A percentile compares a stretch with the other conserved stretches of the same genome.
Evolutionary conservation across 2,797 vertebrate genomes (phyloP).

Genomic region (Alosa sapidissima): DNA sequence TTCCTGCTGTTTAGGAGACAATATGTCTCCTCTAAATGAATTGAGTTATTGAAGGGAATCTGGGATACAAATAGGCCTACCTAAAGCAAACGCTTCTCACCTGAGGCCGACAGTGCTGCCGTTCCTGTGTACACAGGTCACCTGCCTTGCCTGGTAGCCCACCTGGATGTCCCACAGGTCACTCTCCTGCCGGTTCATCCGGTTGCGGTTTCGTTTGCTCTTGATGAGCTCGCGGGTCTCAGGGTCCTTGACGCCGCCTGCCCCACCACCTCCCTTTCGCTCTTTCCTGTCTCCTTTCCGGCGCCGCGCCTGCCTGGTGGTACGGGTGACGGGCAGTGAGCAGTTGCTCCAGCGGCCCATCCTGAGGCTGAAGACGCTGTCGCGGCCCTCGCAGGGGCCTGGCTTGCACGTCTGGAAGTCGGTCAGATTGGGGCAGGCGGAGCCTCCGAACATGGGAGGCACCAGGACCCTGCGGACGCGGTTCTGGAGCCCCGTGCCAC

Average conservation of each 20-base stretch:
- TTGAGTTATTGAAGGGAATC: not conserved
- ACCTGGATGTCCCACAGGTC: constrained; percentile 95
- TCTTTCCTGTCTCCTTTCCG: constrained; percentile 73
- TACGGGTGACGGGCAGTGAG: constrained; percentile 71
- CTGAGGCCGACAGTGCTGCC: constrained; percentile 81
- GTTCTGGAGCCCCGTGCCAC: constrained; percentile 87
- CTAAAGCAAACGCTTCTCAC: constrained; percentile 69
- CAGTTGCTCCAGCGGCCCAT: constrained; percentile 87
- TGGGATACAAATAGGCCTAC: not conserved
- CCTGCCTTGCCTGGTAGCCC: constrained; percentile 89
- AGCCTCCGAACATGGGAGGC: constrained; percentile 86
- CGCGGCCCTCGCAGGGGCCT: constrained; percentile 76
- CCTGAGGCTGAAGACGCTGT: constrained; percentile 83
- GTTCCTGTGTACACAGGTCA: constrained; percentile 87
- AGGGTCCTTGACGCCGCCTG: constrained; percentile 79
- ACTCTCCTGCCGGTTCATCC: constrained; percentile 90
- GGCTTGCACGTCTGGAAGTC: constrained; percentile 90
- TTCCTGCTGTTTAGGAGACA: not conserved
- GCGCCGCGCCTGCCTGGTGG: constrained; percentile 72
- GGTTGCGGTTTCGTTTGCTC: constrained; percentile 91
- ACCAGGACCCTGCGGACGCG: constrained; percentile 86
- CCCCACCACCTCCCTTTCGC: constrained; percentile 53
- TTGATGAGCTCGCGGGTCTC: constrained; percentile 93
- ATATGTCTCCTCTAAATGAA: not conserved
- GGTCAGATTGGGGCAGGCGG: constrained; percentile 87